Conservation (phyloP, 1,140 invertebrate genomes). For the Gonatopus flavifemur region DNA sequence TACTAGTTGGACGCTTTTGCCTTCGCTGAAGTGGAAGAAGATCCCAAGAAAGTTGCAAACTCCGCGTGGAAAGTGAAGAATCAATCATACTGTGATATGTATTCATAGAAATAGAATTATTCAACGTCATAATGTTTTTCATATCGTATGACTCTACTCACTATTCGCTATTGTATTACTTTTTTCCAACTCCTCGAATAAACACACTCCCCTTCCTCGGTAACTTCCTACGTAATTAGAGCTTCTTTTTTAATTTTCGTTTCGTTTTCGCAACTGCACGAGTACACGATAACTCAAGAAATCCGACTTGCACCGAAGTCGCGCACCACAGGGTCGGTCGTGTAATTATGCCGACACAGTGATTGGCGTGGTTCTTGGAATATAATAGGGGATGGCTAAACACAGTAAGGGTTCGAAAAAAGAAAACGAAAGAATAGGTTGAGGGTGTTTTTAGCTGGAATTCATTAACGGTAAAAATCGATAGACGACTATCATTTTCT, state of each 20-base stretch:
- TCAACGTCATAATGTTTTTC: no score
- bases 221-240: neutral
- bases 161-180: constrained; percentile 4
- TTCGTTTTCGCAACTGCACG: constrained; percentile 23
- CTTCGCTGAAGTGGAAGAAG: no score
- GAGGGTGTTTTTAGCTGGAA: constrained; percentile 52
- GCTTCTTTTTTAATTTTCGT: constrained; percentile 8
- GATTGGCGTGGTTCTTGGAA: constrained; percentile 59
- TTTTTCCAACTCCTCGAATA: constrained; percentile 13
- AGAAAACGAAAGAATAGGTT: neutral
- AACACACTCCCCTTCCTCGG: constrained; percentile 5
- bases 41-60: no score
- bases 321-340: constrained; percentile 41
- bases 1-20: no score
- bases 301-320: constrained; percentile 41
- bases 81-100: no score
- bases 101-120: no score
- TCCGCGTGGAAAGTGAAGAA: no score
- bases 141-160: constrained; percentile 1
- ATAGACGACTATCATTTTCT: constrained; percentile 42
- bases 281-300: constrained; percentile 41
- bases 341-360: constrained; percentile 58
- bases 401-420: neutral
- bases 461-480: constrained; percentile 59
- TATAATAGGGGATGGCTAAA: constrained; percentile 37